Percentiles rank a stretch among this genome's conserved stretches.
phyloP scores from a whole-genome alignment of 2,888 invertebrate species.

The Rhagophthalmus giganteus region DNA sequence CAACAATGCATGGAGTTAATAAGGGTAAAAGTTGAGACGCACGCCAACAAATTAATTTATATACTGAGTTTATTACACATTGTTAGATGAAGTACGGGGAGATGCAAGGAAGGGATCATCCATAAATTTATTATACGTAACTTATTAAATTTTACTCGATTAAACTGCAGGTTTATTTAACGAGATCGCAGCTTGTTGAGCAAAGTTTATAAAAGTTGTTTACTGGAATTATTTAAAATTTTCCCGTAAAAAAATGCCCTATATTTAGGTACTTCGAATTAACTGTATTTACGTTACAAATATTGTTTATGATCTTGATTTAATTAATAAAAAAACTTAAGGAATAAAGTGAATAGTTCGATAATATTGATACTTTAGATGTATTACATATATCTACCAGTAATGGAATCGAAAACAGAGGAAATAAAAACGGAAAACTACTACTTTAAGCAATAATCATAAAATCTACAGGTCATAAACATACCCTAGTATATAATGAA shows the following conservation, averaged over 20 bases:
- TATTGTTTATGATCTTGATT: too few relatives aligned
- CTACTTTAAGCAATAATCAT: constrained; percentile 12
- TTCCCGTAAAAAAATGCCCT: too few relatives aligned
- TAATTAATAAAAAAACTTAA: too few relatives aligned
- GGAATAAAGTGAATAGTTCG: too few relatives aligned
- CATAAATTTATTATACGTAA: constrained; percentile 27
- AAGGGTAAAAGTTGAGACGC: constrained; percentile 27
- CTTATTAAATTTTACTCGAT: constrained; percentile 31
- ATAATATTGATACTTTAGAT: too few relatives aligned
- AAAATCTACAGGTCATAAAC: constrained; percentile 16
- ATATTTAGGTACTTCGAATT: too few relatives aligned
- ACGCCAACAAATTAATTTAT: constrained; percentile 27
- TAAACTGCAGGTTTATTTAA: constrained; percentile 26
- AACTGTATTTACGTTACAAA: too few relatives aligned
- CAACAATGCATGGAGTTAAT: constrained; percentile 27
- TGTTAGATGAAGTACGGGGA: constrained; percentile 19
- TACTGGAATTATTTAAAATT: not conserved
- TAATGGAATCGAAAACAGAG: too few relatives aligned
- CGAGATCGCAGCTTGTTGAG: constrained; percentile 22
- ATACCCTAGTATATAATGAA: constrained; percentile 12
- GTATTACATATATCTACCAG: too few relatives aligned
- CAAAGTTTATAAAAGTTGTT: constrained; percentile 25
- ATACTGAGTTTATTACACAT: constrained; percentile 27
- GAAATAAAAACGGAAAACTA: constrained; percentile 8
- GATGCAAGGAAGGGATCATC: constrained; percentile 1